phyloP scores from a whole-genome alignment of 2,113 vertebrate species.

The Cacatua alba region DNA sequence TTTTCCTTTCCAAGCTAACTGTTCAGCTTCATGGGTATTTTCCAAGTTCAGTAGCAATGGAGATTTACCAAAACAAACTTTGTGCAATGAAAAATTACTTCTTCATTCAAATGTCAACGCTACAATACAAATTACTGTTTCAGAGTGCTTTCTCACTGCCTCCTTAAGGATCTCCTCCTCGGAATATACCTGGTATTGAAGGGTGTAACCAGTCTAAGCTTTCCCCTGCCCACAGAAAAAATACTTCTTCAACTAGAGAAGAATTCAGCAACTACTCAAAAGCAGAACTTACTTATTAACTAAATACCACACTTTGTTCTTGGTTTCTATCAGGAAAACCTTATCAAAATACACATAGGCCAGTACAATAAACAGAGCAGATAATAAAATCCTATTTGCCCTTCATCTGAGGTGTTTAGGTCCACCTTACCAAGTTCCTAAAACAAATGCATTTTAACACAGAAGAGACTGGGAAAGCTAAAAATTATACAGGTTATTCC shows the following conservation, averaged over 20 bases:
- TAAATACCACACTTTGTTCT: constrained; percentile 2
- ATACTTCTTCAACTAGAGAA: background rate
- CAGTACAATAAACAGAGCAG: constrained; percentile 17
- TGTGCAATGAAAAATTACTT: background rate
- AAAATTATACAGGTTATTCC: background rate
- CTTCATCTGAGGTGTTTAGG: background rate
- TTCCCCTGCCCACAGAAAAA: background rate
- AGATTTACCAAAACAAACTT: background rate
- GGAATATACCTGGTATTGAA: background rate
- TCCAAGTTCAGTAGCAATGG: background rate
- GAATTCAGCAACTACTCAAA: background rate
- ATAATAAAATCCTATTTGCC: background rate
- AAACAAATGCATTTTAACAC: background rate
- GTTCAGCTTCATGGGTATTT: background rate
- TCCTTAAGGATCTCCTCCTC: background rate
- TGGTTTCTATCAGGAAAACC: constrained; percentile 25
- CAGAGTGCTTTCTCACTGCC: background rate
- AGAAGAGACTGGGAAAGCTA: background rate
- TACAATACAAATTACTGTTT: background rate
- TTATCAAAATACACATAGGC: constrained; percentile 21
- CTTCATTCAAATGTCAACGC: background rate
- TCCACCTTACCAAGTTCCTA: background rate
- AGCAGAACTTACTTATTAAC: constrained; percentile 50
- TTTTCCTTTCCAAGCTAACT: background rate
- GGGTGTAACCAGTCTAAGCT: background rate